Evolutionary conservation across 2,888 invertebrate species (phyloP), one percentile per base, ranked within the genome.

Genomic region (Pherbina coryleti): DNA sequence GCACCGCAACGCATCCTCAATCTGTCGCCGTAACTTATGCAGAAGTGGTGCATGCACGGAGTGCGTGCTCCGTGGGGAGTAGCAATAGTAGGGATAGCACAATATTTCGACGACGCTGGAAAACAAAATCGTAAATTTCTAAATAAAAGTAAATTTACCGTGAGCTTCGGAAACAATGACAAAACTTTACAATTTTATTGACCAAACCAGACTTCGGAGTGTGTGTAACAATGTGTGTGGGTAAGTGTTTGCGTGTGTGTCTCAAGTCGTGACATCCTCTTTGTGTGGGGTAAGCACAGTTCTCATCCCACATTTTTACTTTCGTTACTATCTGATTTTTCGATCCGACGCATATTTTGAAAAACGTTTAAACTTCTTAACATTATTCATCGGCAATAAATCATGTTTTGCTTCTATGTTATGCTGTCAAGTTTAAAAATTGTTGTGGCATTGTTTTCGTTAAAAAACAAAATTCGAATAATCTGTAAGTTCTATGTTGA

Each of bases 71-170:
- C 22, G 19, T 44, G 14, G 44, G 14, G 14, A 11, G 44, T 44
- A 14, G 44, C 3, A 5, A 31, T 44, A 44, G 44, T 7, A 7
- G 14, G 44, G 1, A 44, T 44, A 44, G 44, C 44, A 44, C 44
- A 44, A 44, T 44, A 44, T 44, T 14, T 44, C 37, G 44, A 31
- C 51, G 34, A 60, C 72, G 67, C 72, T 75, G 77, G 84, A 85
- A 86, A 85, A 86, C 86, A 86, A 85, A 86, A 84, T 85, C 86
- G 84, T 86, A 85, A 85, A 86, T 85, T 84, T 71, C 78, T 82
- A 84, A 60, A 84, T 86, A 84, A 85, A 84, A 86, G 84, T 83
- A 85, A 14, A 62, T 64, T 51, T 62, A 64, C 53, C n/a, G 11
- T 51, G 14, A 28, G 60, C 62, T 3, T 53, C 28, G 53, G 66